Evolutionary conservation across 2,797 vertebrate species (phyloP).

Genomic region (Neostethus bicornis): DNA sequence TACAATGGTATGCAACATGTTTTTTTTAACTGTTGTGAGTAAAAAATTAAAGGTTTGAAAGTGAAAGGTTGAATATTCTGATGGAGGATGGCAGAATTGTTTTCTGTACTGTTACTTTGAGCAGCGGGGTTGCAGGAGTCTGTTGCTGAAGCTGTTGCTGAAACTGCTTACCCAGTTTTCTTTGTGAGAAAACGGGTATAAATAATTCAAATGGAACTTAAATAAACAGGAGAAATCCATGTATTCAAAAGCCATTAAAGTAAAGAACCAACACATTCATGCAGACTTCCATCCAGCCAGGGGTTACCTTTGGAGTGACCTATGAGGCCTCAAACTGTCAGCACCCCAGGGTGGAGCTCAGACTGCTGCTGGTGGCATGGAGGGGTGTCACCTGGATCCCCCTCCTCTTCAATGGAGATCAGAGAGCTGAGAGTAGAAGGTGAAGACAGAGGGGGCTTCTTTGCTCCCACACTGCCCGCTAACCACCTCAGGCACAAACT

Average conservation of each 20-base stretch:
- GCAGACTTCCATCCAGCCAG: slow-evolving; percentile 36
- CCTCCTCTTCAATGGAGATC: slow-evolving; percentile 45
- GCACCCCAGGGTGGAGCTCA: slow-evolving; percentile 56
- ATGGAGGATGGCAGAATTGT: too few species aligned
- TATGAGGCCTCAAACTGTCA: slow-evolving; percentile 62
- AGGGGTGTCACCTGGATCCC: slow-evolving; percentile 56
- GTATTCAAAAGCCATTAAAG: slow-evolving; percentile 1
- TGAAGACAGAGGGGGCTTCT: slow-evolving; percentile 66
- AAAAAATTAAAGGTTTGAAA: too few species aligned
- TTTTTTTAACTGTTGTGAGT: too few species aligned
- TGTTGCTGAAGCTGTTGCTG: too few species aligned
- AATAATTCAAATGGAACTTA: too few species aligned
- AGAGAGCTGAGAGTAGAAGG: slow-evolving; percentile 66
- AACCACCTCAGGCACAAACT: slow-evolving; percentile 38
- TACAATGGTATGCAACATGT: too few species aligned
- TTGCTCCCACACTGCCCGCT: slow-evolving; percentile 61
- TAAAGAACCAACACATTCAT: slow-evolving; percentile 3
- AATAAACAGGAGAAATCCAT: background rate
- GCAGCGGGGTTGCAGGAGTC: too few species aligned
- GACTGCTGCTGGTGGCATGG: slow-evolving; percentile 26
- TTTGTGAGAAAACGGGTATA: too few species aligned
- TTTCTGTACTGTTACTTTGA: too few species aligned
- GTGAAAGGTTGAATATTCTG: too few species aligned
- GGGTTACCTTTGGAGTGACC: slow-evolving; percentile 57
- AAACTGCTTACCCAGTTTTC: too few species aligned